Evolutionary conservation across 2,113 vertebrate species (phyloP).

Genomic region (Columba janthina): DNA sequence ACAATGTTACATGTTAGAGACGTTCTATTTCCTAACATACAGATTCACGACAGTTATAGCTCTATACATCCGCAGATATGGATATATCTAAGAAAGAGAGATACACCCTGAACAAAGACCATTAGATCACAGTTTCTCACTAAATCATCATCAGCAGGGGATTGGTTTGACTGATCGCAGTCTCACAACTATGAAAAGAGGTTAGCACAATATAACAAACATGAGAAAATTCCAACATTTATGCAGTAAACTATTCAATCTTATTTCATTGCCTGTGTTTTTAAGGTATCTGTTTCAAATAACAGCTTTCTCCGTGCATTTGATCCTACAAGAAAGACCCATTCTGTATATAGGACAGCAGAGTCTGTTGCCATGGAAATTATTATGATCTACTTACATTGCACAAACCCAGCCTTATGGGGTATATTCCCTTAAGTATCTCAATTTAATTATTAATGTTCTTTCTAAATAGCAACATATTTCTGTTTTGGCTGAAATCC

Average conservation of each 20-base stretch:
- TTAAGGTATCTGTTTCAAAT: background rate
- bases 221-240: background rate
- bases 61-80: background rate
- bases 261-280: background rate
- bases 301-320: background rate
- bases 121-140: background rate
- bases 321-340: background rate
- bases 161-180: background rate
- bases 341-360: slow-evolving; percentile 50
- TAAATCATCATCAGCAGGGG: background rate
- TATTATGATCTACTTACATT: slow-evolving; percentile 41
- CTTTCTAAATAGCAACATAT: slow-evolving; percentile 12
- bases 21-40: background rate
- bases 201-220: background rate
- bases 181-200: background rate
- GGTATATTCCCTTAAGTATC: background rate
- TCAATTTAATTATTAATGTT: slow-evolving; percentile 48
- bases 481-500: background rate
- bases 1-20: no score
- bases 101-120: background rate
- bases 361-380: slow-evolving; percentile 60
- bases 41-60: background rate
- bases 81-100: background rate
- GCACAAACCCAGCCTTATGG: slow-evolving; percentile 5
- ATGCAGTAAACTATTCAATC: background rate